Evolutionary conservation across 2,888 invertebrate genomes (phyloP).

Genomic region (Thyatira batis): DNA sequence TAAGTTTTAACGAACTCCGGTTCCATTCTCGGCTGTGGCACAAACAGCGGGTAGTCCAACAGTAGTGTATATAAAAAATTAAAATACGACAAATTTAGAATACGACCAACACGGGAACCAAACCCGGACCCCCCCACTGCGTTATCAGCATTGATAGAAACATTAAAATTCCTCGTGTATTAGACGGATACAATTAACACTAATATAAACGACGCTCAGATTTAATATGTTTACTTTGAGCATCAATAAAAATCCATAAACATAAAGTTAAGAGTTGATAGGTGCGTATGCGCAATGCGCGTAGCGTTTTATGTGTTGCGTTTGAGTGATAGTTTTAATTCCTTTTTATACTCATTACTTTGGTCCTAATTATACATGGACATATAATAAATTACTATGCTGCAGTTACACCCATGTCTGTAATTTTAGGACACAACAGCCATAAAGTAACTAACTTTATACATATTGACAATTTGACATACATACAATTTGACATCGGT

Average conservation of each 20-base stretch:
- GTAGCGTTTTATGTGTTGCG: not conserved
- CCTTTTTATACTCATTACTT: too few relatives aligned
- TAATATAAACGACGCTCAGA: conserved; percentile 26
- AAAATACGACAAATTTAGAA: too few relatives aligned
- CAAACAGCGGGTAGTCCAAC: not conserved
- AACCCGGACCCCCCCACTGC: not conserved
- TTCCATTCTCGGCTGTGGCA: not conserved
- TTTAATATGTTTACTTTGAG: conserved; percentile 35
- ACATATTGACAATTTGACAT: too few relatives aligned
- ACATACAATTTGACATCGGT: too few relatives aligned
- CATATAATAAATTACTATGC: too few relatives aligned
- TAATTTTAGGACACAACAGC: too few relatives aligned
- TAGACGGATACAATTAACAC: conserved; percentile 33
- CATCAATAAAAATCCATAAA: conserved; percentile 31
- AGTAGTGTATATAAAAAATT: not conserved
- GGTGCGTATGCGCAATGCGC: conserved; percentile 1
- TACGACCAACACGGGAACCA: not conserved
- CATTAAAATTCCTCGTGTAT: conserved; percentile 9
- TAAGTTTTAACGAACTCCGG: not conserved
- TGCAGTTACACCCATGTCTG: too few relatives aligned
- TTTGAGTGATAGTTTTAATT: not conserved
- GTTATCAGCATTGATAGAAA: not conserved
- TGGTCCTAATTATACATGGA: too few relatives aligned
- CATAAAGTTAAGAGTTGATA: conserved; percentile 14
- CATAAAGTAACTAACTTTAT: too few relatives aligned